phyloP scores from a whole-genome alignment of 2,113 vertebrate species.

The Saiga tatarica region DNA sequence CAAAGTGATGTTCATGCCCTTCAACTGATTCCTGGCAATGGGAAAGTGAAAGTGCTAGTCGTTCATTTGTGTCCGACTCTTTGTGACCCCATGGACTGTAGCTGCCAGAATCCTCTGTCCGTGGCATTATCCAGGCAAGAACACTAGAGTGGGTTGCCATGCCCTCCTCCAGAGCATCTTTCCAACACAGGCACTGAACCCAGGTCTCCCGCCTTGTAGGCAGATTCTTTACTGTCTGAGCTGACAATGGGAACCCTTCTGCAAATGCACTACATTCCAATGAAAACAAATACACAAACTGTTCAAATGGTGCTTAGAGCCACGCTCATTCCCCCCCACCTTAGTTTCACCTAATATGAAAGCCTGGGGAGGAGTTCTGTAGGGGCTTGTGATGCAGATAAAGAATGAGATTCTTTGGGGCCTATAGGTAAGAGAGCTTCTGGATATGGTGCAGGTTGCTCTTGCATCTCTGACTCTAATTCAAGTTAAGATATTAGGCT shows the following conservation, averaged over 20 bases:
- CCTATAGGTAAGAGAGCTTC: neutral
- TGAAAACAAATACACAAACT: neutral
- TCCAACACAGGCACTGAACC: neutral
- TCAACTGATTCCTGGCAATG: neutral
- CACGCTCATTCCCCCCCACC: neutral
- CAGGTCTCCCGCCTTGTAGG: neutral
- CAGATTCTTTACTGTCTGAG: neutral
- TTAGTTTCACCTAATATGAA: neutral
- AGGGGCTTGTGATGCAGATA: neutral
- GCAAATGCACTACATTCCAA: neutral
- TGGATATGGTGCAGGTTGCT: accelerated
- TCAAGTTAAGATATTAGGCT: neutral
- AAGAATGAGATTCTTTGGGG: neutral
- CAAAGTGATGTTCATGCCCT: neutral
- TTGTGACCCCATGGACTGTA: neutral
- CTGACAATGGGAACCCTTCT: neutral
- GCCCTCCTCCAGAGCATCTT: neutral
- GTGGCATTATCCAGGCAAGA: neutral
- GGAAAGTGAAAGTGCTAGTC: neutral
- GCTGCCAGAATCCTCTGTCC: neutral
- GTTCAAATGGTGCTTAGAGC: neutral
- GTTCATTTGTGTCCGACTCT: neutral
- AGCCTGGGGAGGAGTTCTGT: neutral
- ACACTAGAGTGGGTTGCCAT: neutral
- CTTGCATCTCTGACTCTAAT: neutral